Evolutionary conservation across 1,140 invertebrate species (phyloP), one percentile per base, ranked within the genome.

Genomic region (Magallana gigas): DNA sequence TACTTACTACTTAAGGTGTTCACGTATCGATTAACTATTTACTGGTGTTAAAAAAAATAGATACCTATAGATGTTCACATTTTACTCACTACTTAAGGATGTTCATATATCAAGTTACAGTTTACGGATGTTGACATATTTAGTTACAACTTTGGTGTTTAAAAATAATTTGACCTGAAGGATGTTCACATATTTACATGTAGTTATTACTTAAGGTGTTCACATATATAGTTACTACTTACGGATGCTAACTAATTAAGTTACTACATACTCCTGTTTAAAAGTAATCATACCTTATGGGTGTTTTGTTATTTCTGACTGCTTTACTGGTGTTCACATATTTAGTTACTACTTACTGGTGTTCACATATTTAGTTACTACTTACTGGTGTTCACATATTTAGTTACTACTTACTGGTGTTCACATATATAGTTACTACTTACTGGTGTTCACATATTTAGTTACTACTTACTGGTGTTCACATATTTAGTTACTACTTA

Each of bases 21-120:
- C 36, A 48, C 36, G 5, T 48, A 86, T 80, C 12, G 83, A 87
- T n/a, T 81, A 9, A 8, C 6, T n/a, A 80, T 68, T 86, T 76
- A 86, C 85, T 57, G 0, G 56, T 86, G 64, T 58, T 85, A 64
- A 80, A 64, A 64, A 6, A 85, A 58, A 36, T 87, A 87, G 48
- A 23, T 23, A 23, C 23, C 23, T 23, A 23, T 23, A 23, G 23
- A 23, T 48, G 2, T 48, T 48, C 36, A 48, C 36, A 48, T 48
- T 48, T 5, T 48, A 48, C 3, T 48, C 5, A 48, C 36, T 48
- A 4, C 36, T 48, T 48, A 48, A 2, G 2, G 36, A 5, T 48
- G 3, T 48, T 48, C 36, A 48, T 23, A 23, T 23, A 23, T 23
- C 23, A 23, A 23, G 23, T 23, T 23, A 23, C 23, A 23, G 23